Evolutionary conservation across 2,797 vertebrate genomes (phyloP).

Genomic region (Xerus rutilus): DNA sequence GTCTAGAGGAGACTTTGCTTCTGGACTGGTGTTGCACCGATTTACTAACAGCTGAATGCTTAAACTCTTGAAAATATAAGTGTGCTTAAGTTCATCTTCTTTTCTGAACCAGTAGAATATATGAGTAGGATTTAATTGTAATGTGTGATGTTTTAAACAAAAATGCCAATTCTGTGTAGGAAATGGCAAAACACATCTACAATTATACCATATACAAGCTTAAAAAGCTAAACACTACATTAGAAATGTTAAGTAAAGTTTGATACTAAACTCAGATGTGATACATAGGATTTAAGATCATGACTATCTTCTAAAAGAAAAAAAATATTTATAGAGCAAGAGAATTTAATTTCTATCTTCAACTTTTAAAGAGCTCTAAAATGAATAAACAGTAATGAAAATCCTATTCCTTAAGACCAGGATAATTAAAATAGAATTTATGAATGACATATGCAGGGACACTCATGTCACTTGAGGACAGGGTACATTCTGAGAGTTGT

Average conservation of each 20-base stretch:
- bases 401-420: background rate
- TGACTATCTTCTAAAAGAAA: background rate
- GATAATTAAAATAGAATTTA: background rate
- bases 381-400: background rate
- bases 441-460: background rate
- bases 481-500: background rate
- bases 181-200: background rate
- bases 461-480: background rate
- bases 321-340: background rate
- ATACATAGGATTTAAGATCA: background rate
- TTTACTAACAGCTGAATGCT: background rate
- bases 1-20: background rate
- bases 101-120: background rate
- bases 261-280: background rate
- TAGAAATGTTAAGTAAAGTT: slow-evolving; percentile 8
- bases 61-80: background rate
- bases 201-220: background rate
- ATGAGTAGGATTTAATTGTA: background rate
- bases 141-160: background rate
- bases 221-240: background rate
- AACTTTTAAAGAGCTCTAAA: background rate
- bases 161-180: slow-evolving; percentile 25
- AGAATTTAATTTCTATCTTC: slow-evolving; percentile 24
- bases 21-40: background rate
- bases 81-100: background rate